A percentile compares a stretch with the other conserved stretches of the same genome.
Conservation (phyloP, 2,888 invertebrate genomes). For the Acleris emargana region DNA sequence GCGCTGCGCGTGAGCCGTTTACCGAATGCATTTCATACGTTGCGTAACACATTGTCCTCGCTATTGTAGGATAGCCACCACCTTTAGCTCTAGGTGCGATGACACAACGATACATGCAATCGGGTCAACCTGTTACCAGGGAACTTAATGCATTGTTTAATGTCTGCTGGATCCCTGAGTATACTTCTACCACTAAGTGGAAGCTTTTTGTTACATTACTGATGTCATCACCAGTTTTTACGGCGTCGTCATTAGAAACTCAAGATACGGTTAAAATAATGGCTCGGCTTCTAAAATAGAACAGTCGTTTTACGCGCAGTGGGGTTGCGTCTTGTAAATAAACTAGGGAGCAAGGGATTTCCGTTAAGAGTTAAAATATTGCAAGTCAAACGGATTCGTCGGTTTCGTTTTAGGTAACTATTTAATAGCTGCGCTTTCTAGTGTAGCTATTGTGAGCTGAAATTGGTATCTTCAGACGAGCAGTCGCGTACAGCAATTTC, state of each 20-base stretch:
- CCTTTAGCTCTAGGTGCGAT: conserved; percentile 48
- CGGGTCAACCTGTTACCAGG: conserved; percentile 48
- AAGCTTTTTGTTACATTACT: conserved; percentile 31
- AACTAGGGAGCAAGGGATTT: neutral
- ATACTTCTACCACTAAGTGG: conserved; percentile 18
- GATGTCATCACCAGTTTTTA: conserved; percentile 35
- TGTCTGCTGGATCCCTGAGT: neutral
- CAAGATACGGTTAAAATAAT: conserved; percentile 29
- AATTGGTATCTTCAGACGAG: conserved; percentile 38
- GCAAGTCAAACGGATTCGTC: neutral
- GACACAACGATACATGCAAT: conserved; percentile 55
- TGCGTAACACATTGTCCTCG: conserved; percentile 70
- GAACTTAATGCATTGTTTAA: conserved; percentile 36
- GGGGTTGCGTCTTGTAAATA: conserved; percentile 12
- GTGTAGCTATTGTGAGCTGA: conserved; percentile 21
- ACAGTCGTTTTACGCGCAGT: conserved; percentile 24
- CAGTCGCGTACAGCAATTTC: conserved; percentile 54
- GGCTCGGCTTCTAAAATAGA: conserved; percentile 29
- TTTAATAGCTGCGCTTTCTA: conserved; percentile 22
- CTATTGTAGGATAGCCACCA: conserved; percentile 47
- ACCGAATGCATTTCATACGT: conserved; percentile 58
- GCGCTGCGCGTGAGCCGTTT: conserved; percentile 68
- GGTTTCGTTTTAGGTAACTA: conserved; percentile 4
- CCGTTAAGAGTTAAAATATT: neutral
- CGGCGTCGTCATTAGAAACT: conserved; percentile 29